Conservation (phyloP, 2,797 vertebrate genomes). For the Manis pentadactyla region DNA sequence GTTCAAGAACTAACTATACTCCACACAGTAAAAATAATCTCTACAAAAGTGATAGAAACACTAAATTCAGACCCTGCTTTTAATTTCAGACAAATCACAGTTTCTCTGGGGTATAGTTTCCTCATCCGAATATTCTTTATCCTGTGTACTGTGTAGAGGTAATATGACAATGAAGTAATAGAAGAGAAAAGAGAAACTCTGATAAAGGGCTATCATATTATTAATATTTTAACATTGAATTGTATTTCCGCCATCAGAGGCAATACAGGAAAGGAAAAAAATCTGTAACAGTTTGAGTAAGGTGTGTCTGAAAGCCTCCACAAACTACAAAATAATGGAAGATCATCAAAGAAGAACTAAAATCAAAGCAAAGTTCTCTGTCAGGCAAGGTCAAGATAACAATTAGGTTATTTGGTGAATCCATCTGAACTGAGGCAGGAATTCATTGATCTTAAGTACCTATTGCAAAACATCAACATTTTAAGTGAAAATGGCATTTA, state of each 20-base stretch:
- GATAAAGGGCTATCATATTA: not conserved
- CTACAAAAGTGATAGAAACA: not conserved
- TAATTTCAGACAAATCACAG: not conserved
- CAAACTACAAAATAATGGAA: constrained; percentile 30
- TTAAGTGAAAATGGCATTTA: constrained; percentile 14
- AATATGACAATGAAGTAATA: not conserved
- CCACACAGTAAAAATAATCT: constrained; percentile 14
- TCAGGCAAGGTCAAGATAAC: not conserved
- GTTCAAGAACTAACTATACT: not conserved
- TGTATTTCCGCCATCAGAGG: not conserved
- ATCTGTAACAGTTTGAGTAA: not conserved
- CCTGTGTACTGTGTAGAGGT: not conserved
- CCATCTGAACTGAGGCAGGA: not conserved
- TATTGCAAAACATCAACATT: not conserved
- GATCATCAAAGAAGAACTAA: not conserved
- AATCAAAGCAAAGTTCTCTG: not conserved
- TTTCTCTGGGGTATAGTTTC: not conserved
- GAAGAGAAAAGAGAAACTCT: not conserved
- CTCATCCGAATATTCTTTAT: not conserved
- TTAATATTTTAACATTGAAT: not conserved
- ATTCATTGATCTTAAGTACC: not conserved
- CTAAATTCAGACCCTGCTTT: not conserved
- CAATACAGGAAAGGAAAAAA: not conserved
- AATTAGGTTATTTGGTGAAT: not conserved
- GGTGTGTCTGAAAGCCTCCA: not conserved